Base-by-base conservation (phyloP, 2,888 invertebrate genomes). In the Sinodicranocentrus sp. region DNA sequence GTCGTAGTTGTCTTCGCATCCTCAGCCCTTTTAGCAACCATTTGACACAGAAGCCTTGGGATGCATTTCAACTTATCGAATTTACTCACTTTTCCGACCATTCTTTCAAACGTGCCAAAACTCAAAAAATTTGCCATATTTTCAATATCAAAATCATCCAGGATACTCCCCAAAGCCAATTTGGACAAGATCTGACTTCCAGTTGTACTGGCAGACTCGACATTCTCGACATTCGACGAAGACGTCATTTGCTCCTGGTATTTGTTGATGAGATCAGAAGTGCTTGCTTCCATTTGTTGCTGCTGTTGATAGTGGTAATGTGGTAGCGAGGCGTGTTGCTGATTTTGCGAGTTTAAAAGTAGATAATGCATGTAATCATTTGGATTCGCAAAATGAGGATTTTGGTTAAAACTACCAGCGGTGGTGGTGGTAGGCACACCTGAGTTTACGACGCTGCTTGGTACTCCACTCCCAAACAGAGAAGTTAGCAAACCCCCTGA, bases 1-100 rank as follows among this genome's bases (percentile, higher is more conserved):
- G 33, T 26, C 28, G n/a, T 19, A 21, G n/a, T 71, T 28, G 10
- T 70, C 26, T 19, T 48, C 23, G 75, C 23, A 52, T 88, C 88
- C 33, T 86, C 80, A 23, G 77, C 68, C 19, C 86, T 75, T 61
- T 83, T 86, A 1, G 87, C 86, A 44, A 88, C 84, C 75, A 85
- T 88, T 83, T 88, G 88, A 61, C 88, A 88, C 19, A 88, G 67
- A 21, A 88, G 23, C 39, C 86, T 77, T 8, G 88, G 88, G 65
- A 88, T 87, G 67, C 88, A 88, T 67, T 83, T 82, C 5, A 88
- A 73, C 19, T 79, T 70, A 57, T 88, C 88, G 72, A 88, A 88
- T 54, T 84, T 82, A 48, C 84, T 88, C 15, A 88, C 85, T 73
- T 80, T 84, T 1, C 68, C 73, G 6, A 88, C 25, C 61, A 88